Percentiles rank a stretch among this genome's conserved stretches.
These are phyloP conservation scores for Anguilla rostrata DNA, from an alignment of 2,113 vertebrate species.

Conservation along the genomic window DNA sequence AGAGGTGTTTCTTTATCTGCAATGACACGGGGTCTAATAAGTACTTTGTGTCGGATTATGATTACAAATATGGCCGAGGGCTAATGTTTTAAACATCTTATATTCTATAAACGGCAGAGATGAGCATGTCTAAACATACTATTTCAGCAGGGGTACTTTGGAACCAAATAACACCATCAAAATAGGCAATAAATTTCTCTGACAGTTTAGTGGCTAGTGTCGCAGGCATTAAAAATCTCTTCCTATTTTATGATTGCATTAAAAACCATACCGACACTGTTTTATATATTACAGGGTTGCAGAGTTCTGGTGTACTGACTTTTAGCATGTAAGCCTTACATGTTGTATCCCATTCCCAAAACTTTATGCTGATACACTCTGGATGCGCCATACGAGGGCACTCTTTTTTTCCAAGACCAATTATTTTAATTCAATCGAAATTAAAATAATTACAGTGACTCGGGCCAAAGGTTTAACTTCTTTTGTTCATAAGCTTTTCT, in stretches of 20 bases:
- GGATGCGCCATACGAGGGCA: no score
- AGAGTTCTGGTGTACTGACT: no score
- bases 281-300: no score
- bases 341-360: no score
- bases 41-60: background rate
- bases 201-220: background rate
- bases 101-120: background rate
- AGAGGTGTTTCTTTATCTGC: background rate
- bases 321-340: no score
- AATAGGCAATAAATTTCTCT: background rate
- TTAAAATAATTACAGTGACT: no score
- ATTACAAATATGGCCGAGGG: background rate
- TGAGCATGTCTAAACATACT: background rate
- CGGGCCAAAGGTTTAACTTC: no score
- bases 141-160: background rate
- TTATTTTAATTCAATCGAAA: no score
- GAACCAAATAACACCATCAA: background rate
- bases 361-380: no score
- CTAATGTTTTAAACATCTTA: background rate
- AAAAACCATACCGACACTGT: background rate
- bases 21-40: background rate
- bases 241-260: background rate
- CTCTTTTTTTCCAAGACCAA: no score
- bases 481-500: no score
- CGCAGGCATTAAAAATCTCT: background rate